Conservation (phyloP, 2,113 vertebrate species). For the Otis tarda region DNA sequence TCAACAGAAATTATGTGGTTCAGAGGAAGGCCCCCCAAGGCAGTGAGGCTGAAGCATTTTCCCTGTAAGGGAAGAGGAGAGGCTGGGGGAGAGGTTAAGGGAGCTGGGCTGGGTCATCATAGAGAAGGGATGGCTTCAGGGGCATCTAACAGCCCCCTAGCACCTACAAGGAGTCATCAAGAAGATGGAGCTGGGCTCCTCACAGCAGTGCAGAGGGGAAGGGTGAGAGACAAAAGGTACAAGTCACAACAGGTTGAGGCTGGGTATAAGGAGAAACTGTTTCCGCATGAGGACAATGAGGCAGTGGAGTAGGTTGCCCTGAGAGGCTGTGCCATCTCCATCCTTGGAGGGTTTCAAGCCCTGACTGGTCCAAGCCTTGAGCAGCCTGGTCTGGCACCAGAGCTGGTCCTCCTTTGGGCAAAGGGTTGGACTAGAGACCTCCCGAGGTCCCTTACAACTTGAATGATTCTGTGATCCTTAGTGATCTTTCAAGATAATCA, state of each 20-base stretch:
- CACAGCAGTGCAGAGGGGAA: fast-evolving
- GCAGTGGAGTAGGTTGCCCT: background rate
- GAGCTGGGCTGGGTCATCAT: background rate
- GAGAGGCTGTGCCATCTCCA: fast-evolving
- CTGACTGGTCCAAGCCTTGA: background rate
- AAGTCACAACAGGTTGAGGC: background rate
- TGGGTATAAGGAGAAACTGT: background rate
- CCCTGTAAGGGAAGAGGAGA: background rate
- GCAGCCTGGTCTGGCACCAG: background rate
- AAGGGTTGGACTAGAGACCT: background rate
- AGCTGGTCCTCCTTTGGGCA: background rate
- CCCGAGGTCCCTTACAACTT: background rate
- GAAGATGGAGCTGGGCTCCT: background rate
- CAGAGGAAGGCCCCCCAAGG: background rate
- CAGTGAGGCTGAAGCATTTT: background rate
- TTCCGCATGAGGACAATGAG: background rate
- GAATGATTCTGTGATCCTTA: background rate
- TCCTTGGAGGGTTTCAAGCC: background rate
- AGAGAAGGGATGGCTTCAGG: background rate
- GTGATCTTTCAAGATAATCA: background rate
- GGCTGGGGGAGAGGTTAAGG: background rate
- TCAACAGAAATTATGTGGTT: background rate
- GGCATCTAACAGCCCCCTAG: background rate
- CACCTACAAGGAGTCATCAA: fast-evolving
- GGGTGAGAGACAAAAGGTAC: background rate